Evolutionary conservation across 2,888 invertebrate species (phyloP).

Genomic region (Hartigia nigra): DNA sequence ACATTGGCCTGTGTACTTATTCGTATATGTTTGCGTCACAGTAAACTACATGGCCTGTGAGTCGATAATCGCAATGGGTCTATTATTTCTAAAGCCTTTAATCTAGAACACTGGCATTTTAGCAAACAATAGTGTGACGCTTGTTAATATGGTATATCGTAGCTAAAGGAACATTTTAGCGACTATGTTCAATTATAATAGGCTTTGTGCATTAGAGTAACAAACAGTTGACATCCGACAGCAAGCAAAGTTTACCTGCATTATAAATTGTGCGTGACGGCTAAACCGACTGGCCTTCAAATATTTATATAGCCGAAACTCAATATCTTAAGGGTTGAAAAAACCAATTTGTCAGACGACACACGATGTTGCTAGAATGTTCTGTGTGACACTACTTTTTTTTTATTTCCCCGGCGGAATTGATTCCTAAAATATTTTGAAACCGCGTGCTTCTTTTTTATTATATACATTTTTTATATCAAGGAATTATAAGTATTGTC

Average conservation of each 20-base stretch:
- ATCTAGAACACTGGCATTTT: slow-evolving; percentile 37
- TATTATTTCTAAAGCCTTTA: slow-evolving; percentile 53
- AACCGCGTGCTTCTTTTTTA: neutral
- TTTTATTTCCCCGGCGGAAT: neutral
- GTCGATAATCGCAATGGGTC: slow-evolving; percentile 29
- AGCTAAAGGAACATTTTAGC: slow-evolving; percentile 11
- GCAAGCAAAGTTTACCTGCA: slow-evolving; percentile 35
- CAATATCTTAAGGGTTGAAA: slow-evolving; percentile 41
- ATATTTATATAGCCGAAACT: slow-evolving; percentile 46
- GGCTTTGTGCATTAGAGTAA: slow-evolving; percentile 36
- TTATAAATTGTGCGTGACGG: slow-evolving; percentile 46
- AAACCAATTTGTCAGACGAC: slow-evolving; percentile 54
- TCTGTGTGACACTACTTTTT: neutral
- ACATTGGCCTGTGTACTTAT: neutral
- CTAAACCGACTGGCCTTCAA: slow-evolving; percentile 25
- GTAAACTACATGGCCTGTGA: neutral
- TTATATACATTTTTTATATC: neutral
- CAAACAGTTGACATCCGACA: slow-evolving; percentile 24
- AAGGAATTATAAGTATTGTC: neutral
- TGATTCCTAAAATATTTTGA: neutral
- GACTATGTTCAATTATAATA: slow-evolving; percentile 38
- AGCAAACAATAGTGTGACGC: slow-evolving; percentile 5
- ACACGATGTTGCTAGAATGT: neutral
- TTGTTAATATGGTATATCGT: slow-evolving; percentile 15
- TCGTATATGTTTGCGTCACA: neutral